A percentile compares a stretch with the other conserved stretches of the same genome.
These are phyloP conservation scores for Parauchenoglanis punctatus DNA, from an alignment of 2,797 vertebrate genomes.

Conservation along the genomic window DNA sequence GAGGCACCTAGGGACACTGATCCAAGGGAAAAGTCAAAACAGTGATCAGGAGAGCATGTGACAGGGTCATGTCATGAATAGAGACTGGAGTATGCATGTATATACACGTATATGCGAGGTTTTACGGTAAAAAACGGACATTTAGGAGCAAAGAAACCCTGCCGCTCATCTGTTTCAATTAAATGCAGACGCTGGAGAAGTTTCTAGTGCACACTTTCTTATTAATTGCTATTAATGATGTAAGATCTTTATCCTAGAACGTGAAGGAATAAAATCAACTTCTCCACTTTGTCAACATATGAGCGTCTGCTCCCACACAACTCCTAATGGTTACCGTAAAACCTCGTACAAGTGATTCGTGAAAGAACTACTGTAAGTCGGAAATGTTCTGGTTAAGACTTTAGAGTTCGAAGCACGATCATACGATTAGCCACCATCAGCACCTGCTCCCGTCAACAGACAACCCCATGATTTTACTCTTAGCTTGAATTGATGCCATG, in stretches of 20 bases:
- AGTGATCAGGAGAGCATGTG: neutral
- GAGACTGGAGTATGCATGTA: neutral
- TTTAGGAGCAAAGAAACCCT: neutral
- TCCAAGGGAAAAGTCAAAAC: neutral
- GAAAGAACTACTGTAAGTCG: neutral
- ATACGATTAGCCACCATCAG: neutral
- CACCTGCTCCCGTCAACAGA: neutral
- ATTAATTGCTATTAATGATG: too few relatives aligned
- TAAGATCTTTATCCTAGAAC: neutral
- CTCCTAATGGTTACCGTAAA: neutral
- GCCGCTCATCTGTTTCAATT: neutral
- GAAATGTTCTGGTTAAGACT: neutral
- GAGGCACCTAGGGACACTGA: neutral
- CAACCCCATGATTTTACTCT: neutral
- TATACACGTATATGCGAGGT: neutral
- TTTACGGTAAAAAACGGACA: neutral
- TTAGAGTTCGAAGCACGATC: neutral
- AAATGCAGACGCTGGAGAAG: neutral
- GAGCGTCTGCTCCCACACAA: neutral
- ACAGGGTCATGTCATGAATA: neutral
- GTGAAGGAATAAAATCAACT: neutral
- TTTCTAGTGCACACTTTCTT: too few relatives aligned
- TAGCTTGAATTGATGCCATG: neutral
- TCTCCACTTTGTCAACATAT: neutral
- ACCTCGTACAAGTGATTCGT: neutral